Evolutionary conservation across 2,888 invertebrate genomes (phyloP).

Genomic region (Troides oblongomaculatus): DNA sequence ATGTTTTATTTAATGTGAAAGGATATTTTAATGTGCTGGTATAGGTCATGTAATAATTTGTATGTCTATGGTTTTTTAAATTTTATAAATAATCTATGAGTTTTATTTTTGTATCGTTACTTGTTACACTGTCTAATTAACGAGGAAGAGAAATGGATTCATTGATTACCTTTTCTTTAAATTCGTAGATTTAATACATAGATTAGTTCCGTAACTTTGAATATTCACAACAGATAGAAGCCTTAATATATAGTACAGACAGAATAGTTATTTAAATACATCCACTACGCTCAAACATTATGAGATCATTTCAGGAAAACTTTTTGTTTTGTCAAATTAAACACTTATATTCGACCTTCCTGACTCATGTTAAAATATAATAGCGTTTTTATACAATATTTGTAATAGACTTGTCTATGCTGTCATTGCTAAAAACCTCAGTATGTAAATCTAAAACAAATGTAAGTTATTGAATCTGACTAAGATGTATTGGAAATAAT

Average conservation of each 20-base stretch:
- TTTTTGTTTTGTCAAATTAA: conserved; percentile 12
- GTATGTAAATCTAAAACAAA: too few relatives aligned
- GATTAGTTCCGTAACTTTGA: neutral
- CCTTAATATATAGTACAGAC: neutral
- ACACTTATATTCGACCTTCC: neutral
- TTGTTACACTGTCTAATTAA: too few relatives aligned
- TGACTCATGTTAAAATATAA: neutral
- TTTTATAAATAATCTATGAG: too few relatives aligned
- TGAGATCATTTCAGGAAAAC: conserved; percentile 17
- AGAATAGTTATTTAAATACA: neutral
- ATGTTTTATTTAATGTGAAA: too few relatives aligned
- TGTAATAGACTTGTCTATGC: neutral
- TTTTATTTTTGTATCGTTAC: too few relatives aligned
- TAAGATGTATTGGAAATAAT: too few relatives aligned
- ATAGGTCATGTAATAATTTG: too few relatives aligned
- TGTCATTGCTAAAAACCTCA: neutral
- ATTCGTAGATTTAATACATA: neutral
- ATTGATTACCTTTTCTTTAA: neutral
- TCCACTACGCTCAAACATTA: neutral
- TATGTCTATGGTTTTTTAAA: too few relatives aligned
- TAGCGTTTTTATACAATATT: neutral
- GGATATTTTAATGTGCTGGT: too few relatives aligned
- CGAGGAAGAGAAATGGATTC: neutral
- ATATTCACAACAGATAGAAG: neutral
- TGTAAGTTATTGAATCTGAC: too few relatives aligned